These are phyloP conservation scores for Sebastes diaconus DNA, from an alignment of 2,797 vertebrate species.

Conservation along the genomic window DNA sequence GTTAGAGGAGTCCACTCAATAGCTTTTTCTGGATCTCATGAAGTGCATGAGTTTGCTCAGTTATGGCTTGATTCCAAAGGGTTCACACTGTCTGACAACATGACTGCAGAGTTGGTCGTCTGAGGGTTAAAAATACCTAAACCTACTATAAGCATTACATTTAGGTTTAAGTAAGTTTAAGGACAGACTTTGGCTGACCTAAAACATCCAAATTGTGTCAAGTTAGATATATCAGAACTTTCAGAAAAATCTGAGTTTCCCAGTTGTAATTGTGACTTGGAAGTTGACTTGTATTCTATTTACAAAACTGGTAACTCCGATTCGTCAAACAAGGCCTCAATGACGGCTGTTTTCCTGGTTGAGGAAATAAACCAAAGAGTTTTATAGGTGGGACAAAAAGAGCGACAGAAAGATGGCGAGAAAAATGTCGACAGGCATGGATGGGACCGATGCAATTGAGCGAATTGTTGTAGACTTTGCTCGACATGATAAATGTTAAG, in stretches of 20 bases:
- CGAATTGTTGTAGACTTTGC: not conserved
- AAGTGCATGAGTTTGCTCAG: not conserved
- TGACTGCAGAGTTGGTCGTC: not conserved
- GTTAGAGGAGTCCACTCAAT: not conserved
- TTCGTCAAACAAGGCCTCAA: not conserved
- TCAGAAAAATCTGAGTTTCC: not conserved
- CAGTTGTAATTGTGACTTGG: not conserved
- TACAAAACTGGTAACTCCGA: not conserved
- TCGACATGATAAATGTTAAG: accelerated
- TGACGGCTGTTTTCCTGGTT: not conserved
- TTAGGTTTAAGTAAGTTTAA: not conserved
- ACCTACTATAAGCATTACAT: too few relatives aligned
- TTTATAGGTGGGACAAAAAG: not conserved
- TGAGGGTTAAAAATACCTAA: too few relatives aligned
- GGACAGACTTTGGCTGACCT: not conserved
- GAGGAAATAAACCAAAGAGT: not conserved
- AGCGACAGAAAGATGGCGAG: not conserved
- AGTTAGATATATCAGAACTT: not conserved
- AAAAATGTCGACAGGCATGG: accelerated
- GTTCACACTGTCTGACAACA: not conserved
- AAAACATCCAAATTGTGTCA: not conserved
- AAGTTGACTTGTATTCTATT: not conserved
- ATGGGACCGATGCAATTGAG: not conserved
- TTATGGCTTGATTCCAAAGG: not conserved
- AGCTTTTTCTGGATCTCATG: not conserved